Evolutionary conservation across 1,140 invertebrate genomes (phyloP).

Genomic region (Aporrectodea caliginosa): DNA sequence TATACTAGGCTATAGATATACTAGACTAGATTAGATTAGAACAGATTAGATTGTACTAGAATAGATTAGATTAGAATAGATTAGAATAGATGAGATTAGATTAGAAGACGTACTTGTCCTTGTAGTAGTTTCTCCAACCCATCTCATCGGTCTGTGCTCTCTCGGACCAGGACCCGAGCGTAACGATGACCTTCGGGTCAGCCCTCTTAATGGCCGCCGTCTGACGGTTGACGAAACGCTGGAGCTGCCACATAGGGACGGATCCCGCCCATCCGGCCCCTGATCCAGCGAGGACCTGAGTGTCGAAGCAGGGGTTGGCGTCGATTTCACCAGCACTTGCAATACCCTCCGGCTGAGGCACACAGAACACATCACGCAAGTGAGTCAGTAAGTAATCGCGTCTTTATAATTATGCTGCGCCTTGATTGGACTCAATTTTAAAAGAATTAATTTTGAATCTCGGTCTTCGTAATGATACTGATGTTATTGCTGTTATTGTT

Average conservation of each 20-base stretch:
- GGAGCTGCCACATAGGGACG: slow-evolving; percentile 35
- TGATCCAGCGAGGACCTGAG: slow-evolving; percentile 37
- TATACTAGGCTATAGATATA: no score
- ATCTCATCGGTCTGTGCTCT: slow-evolving; percentile 51
- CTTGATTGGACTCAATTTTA: no score
- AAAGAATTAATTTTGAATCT: no score
- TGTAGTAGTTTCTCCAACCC: slow-evolving; percentile 52
- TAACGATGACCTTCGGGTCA: slow-evolving; percentile 51
- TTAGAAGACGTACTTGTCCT: slow-evolving; percentile 49
- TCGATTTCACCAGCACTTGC: slow-evolving; percentile 41
- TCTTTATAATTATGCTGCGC: no score
- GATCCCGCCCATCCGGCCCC: slow-evolving; percentile 53
- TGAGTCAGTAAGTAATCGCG: no score
- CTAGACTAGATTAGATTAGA: no score
- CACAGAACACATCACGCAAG: no score
- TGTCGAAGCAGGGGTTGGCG: slow-evolving; percentile 52
- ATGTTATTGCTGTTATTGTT: no score
- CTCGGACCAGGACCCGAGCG: slow-evolving; percentile 52
- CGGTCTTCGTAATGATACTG: no score
- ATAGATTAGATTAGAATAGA: no score
- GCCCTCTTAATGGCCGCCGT: slow-evolving; percentile 50
- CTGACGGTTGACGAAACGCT: slow-evolving; percentile 53
- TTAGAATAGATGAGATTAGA: no score
- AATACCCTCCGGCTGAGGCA: slow-evolving; percentile 54
- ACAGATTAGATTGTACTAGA: no score